These are phyloP conservation scores for Lates japonicus DNA, from an alignment of 2,797 vertebrate genomes.

Conservation along the genomic window DNA sequence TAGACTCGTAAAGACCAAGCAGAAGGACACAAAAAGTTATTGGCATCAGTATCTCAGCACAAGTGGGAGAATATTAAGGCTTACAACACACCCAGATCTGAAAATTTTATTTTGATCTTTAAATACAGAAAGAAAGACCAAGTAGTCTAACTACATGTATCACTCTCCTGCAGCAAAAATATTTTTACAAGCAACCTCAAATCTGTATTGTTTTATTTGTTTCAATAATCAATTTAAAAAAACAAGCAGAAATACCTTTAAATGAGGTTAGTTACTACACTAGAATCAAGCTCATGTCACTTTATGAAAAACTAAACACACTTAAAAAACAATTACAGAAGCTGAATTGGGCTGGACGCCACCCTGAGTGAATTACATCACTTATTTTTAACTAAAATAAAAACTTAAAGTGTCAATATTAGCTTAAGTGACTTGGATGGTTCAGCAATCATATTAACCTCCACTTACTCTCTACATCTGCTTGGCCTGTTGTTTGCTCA, in stretches of 20 bases:
- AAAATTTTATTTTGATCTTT: constrained; percentile 13
- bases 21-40: constrained; percentile 49
- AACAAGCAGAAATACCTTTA: not conserved
- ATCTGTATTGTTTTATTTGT: not conserved
- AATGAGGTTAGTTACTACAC: not conserved
- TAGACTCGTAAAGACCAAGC: constrained; percentile 48
- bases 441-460: constrained; percentile 81
- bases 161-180: not conserved
- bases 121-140: not conserved
- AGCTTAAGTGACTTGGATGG: constrained; percentile 75
- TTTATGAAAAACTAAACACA: constrained; percentile 45
- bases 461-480: constrained; percentile 77
- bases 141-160: not conserved
- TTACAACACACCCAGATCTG: not conserved
- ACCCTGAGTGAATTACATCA: constrained; percentile 63
- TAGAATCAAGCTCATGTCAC: constrained; percentile 23
- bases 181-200: not conserved
- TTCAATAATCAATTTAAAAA: constrained; percentile 8
- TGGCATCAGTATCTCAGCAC: constrained; percentile 40
- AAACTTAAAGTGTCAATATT: constrained; percentile 75
- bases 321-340: constrained; percentile 60
- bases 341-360: constrained; percentile 26
- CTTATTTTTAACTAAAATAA: constrained; percentile 76
- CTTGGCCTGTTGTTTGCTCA: constrained; percentile 80
- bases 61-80: constrained; percentile 23